Evolutionary conservation across 1,140 invertebrate species (phyloP).

Genomic region (Bombus turneri): DNA sequence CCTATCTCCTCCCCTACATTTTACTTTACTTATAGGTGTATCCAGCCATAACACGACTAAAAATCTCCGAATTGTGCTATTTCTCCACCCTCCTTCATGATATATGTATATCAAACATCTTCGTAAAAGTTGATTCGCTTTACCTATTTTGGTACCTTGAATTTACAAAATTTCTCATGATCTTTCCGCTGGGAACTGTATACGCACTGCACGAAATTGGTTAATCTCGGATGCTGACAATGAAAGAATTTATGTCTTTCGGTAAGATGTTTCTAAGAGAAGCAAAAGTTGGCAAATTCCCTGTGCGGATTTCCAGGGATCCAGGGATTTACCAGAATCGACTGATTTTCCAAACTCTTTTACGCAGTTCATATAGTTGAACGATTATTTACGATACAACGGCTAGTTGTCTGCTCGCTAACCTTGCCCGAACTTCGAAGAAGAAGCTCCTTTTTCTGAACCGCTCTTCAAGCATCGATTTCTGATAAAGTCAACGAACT

Average conservation of each 20-base stretch:
- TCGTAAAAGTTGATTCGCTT: background rate
- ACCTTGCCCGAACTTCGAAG: slow-evolving; percentile 42
- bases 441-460: slow-evolving; percentile 48
- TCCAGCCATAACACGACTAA: no score
- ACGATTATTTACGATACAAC: background rate
- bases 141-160: no score
- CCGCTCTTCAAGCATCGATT: slow-evolving; percentile 56
- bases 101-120: background rate
- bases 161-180: background rate
- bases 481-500: slow-evolving; percentile 67
- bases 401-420: slow-evolving; percentile 51
- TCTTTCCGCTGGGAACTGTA: background rate
- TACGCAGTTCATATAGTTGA: slow-evolving; percentile 12
- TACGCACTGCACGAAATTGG: no score
- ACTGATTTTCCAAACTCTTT: slow-evolving; percentile 28
- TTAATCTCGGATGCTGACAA: background rate
- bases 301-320: no score
- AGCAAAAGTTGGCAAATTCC: background rate
- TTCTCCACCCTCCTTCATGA: background rate
- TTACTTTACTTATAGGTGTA: background rate
- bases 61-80: background rate
- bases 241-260: background rate
- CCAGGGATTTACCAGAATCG: background rate
- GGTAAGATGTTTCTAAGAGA: background rate
- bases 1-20: no score